Evolutionary conservation across 2,888 invertebrate genomes (phyloP).

Genomic region (Sinopyrophorus schimmeli): DNA sequence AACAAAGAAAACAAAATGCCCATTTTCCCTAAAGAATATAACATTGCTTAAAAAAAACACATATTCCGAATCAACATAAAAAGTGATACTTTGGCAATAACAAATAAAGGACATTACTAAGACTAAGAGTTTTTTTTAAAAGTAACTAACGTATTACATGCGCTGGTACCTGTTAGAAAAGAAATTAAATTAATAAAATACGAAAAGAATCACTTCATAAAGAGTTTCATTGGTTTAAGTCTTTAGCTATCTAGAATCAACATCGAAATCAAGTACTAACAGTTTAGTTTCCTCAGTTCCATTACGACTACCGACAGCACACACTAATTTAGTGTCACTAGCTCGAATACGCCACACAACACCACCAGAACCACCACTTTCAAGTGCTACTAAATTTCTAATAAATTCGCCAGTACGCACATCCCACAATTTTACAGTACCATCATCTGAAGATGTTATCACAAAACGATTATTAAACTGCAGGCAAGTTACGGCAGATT

Average conservation of each 20-base stretch:
- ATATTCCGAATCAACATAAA: no score
- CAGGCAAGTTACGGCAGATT: constrained; percentile 97
- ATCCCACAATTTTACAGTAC: constrained; percentile 99
- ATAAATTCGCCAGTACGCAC: constrained; percentile 95
- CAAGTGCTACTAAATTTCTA: constrained; percentile 90
- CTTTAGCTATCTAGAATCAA: constrained; percentile 57
- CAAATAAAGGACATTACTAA: no score
- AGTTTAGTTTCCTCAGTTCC: constrained; percentile 99
- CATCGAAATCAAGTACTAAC: constrained; percentile 95
- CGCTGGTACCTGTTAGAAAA: no score
- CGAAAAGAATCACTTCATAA: no score
- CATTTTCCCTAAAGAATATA: no score
- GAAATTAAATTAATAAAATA: no score
- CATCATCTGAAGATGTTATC: constrained; percentile 98
- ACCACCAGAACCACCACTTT: constrained; percentile 95
- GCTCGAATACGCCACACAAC: constrained; percentile 98
- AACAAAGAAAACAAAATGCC: no score
- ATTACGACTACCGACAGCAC: constrained; percentile 97
- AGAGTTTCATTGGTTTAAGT: constrained; percentile 15
- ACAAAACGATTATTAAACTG: constrained; percentile 97
- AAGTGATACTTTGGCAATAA: no score
- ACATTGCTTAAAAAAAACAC: no score
- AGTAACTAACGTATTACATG: no score
- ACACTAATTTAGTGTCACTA: constrained; percentile 94
- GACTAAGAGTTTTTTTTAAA: no score